Conservation (phyloP, 2,113 vertebrate species). For the Phalacrocorax aristotelis region DNA sequence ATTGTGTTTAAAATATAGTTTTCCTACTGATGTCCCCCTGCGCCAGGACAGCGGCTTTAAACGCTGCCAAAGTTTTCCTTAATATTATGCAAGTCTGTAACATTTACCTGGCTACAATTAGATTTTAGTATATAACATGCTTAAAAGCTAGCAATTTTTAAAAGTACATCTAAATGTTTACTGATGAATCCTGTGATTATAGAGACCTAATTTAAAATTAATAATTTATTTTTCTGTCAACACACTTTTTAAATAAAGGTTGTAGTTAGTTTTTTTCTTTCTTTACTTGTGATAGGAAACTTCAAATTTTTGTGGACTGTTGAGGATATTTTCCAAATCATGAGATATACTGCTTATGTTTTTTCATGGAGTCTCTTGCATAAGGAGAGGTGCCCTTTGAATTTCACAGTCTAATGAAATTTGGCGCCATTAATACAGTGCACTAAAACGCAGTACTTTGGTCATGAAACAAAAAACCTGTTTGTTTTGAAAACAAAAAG, state of each 20-base stretch:
- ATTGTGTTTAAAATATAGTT: background rate
- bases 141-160: background rate
- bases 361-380: background rate
- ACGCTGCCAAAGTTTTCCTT: background rate
- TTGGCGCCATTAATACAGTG: background rate
- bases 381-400: background rate
- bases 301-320: background rate
- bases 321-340: background rate
- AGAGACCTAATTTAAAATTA: background rate
- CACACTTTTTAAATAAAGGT: rapidly evolving
- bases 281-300: background rate
- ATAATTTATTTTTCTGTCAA: background rate
- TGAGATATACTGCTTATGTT: background rate
- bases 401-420: background rate
- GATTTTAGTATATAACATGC: background rate
- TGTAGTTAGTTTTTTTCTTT: background rate
- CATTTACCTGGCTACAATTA: background rate
- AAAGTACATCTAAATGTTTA: background rate
- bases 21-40: background rate
- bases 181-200: background rate
- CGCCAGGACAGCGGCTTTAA: background rate
- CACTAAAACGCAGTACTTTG: background rate
- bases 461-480: background rate
- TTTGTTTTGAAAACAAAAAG: background rate
- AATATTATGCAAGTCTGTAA: background rate